phyloP scores from a whole-genome alignment of 2,113 vertebrate genomes.

The Heterocephalus glaber region DNA sequence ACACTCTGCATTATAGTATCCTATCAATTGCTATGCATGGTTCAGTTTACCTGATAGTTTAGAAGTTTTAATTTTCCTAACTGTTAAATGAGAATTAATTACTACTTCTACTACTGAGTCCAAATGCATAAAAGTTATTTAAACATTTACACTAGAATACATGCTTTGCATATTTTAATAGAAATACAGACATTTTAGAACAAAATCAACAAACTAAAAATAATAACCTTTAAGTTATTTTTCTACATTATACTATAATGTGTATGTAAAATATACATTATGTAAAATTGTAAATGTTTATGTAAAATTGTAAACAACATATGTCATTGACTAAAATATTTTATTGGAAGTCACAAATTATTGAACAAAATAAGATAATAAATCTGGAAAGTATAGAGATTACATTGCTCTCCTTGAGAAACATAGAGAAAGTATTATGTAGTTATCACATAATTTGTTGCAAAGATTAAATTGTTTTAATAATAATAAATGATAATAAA shows the following conservation, averaged over 20 bases:
- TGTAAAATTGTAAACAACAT: conserved; percentile 30
- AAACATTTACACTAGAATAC: conserved; percentile 57
- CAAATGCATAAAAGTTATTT: conserved; percentile 19
- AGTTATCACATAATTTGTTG: not conserved
- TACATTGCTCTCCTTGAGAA: not conserved
- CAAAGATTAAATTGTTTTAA: conserved; percentile 34
- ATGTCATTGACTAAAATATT: conserved; percentile 25
- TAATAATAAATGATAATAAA: conserved; percentile 10
- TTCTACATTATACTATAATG: not conserved
- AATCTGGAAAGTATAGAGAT: conserved; percentile 15
- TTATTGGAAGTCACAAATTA: conserved; percentile 23
- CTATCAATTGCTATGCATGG: conserved; percentile 33
- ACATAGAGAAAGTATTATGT: not conserved
- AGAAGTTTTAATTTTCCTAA: conserved; percentile 44
- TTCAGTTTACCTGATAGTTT: conserved; percentile 10
- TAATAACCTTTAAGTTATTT: conserved; percentile 40
- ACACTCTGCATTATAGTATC: conserved; percentile 41
- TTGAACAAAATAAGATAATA: conserved; percentile 2
- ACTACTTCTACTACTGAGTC: not conserved
- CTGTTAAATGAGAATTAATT: conserved; percentile 59
- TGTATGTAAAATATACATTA: too few relatives aligned
- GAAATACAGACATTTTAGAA: not conserved
- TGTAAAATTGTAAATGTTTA: too few relatives aligned
- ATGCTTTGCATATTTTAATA: conserved; percentile 31
- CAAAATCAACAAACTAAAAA: conserved; percentile 55